Percentiles rank a stretch among this genome's conserved stretches.
Conservation (phyloP, 1,140 invertebrate species). For the Micrasema minimum region DNA sequence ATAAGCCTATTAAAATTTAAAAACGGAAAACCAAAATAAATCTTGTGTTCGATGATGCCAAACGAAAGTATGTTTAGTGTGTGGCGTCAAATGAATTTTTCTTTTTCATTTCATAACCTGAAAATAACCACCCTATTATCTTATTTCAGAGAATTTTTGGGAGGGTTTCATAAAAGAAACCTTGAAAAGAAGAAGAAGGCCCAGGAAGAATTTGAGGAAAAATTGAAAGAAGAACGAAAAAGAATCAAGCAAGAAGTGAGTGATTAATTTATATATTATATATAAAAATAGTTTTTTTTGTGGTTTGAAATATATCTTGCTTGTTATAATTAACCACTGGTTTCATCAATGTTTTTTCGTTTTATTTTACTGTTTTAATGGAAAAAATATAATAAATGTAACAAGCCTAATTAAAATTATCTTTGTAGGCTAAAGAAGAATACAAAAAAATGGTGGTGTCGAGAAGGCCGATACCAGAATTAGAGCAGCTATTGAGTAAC, state of each 20-base stretch:
- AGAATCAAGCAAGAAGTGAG: constrained; percentile 76
- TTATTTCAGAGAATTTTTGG: constrained; percentile 73
- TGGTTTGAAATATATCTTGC: too few species aligned
- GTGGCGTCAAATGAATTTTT: not conserved
- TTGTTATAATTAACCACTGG: too few species aligned
- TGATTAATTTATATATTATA: constrained; percentile 5
- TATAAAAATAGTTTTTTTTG: not conserved
- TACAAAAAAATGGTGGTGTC: constrained; percentile 74
- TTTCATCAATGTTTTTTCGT: too few species aligned
- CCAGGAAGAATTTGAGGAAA: constrained; percentile 73
- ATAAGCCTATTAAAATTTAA: constrained; percentile 56
- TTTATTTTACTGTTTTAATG: too few species aligned
- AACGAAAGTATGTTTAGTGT: constrained; percentile 59
- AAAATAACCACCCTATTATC: constrained; percentile 4
- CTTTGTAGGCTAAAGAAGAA: constrained; percentile 70
- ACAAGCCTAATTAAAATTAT: too few species aligned
- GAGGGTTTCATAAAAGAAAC: constrained; percentile 82
- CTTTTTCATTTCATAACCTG: not conserved
- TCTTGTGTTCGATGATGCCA: constrained; percentile 65
- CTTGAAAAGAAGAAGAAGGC: constrained; percentile 76
- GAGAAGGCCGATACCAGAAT: constrained; percentile 72
- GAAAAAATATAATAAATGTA: too few species aligned
- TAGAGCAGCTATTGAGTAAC: constrained; percentile 73
- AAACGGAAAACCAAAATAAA: constrained; percentile 60
- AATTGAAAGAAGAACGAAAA: constrained; percentile 79